These are phyloP conservation scores for Lordiphosa mommai DNA, from an alignment of 1,140 invertebrate genomes.

Conservation along the genomic window DNA sequence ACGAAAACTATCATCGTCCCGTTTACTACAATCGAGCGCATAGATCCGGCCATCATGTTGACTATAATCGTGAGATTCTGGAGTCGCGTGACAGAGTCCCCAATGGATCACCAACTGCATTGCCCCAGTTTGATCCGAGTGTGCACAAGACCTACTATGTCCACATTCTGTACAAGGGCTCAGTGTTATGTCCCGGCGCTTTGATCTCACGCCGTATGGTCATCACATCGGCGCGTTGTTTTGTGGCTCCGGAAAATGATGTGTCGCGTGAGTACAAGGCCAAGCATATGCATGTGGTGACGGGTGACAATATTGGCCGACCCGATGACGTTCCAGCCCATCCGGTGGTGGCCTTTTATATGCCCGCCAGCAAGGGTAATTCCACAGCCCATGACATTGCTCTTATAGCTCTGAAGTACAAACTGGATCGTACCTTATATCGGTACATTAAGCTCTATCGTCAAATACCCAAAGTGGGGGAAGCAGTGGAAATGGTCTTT, in stretches of 20 bases:
- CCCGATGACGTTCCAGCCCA: background rate
- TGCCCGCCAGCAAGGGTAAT: constrained; percentile 3
- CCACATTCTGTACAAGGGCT: constrained; percentile 18
- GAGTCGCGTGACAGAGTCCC: background rate
- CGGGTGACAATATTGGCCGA: background rate
- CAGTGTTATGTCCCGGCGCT: constrained; percentile 36
- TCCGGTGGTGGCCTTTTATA: constrained; percentile 16
- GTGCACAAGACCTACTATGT: constrained; percentile 29
- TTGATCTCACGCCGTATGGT: constrained; percentile 36
- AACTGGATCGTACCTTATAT: background rate
- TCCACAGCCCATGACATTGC: background rate
- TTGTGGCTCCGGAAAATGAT: background rate
- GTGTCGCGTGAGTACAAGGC: constrained; percentile 13
- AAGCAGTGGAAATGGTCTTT: background rate
- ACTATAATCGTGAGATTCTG: constrained; percentile 27
- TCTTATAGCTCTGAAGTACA: constrained; percentile 5
- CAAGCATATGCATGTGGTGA: constrained; percentile 14
- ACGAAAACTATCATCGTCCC: constrained; percentile 42
- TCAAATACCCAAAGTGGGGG: background rate
- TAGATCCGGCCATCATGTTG: constrained; percentile 5
- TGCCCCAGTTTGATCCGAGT: constrained; percentile 5
- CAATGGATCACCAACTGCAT: accelerated
- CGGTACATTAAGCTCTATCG: constrained; percentile 10
- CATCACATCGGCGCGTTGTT: constrained; percentile 38
- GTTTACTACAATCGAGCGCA: constrained; percentile 38